Conservation (phyloP, 2,113 vertebrate genomes). For the Pongo abelii region DNA sequence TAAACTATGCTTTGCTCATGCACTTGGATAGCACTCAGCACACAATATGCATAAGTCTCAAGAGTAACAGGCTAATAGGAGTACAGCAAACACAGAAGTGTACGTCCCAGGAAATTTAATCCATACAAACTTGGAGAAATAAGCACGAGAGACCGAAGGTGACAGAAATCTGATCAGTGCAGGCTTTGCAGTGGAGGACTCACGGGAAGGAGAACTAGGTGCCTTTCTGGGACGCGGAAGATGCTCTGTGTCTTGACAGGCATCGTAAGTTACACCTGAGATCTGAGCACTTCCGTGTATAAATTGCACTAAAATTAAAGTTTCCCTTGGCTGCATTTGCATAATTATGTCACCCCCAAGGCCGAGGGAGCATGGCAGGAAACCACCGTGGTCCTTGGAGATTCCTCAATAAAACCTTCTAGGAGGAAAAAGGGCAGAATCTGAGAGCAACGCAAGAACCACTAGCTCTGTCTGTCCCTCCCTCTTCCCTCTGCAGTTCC, state of each 20-base stretch:
- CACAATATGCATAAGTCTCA: background rate
- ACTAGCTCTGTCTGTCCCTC: background rate
- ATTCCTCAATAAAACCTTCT: background rate
- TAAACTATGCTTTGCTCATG: background rate
- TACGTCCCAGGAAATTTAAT: background rate
- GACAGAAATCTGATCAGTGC: background rate
- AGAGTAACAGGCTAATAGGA: background rate
- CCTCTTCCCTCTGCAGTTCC: background rate
- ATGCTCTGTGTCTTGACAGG: background rate
- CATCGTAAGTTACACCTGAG: background rate
- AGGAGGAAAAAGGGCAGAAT: background rate
- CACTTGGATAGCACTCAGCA: background rate
- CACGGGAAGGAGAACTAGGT: accelerated
- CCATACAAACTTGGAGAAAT: background rate
- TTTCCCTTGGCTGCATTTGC: background rate
- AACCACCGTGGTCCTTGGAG: background rate
- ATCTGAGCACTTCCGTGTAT: background rate
- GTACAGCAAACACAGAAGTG: background rate
- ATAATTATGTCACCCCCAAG: background rate
- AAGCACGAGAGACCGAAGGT: background rate
- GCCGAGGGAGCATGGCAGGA: background rate
- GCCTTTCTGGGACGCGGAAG: too few relatives aligned
- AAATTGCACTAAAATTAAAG: background rate
- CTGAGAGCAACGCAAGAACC: background rate
- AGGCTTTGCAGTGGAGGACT: background rate